Base-by-base conservation (phyloP, 53 echinoderm and acorn worm genomes). In the Arbacia lixula region DNA sequence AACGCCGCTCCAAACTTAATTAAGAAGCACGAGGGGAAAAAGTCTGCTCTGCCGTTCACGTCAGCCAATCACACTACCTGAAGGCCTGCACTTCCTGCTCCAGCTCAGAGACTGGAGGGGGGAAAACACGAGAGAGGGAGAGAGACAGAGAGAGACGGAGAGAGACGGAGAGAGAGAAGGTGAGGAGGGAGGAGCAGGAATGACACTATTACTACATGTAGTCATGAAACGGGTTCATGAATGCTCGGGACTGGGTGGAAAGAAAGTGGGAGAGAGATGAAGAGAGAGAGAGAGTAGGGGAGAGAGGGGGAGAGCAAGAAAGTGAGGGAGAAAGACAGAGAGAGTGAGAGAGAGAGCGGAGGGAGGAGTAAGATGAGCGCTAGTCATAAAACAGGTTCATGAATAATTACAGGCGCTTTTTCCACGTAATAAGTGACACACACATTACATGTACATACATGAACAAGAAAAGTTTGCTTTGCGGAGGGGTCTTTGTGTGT, bases 61-160 rank as follows among this genome's bases (percentile, higher is more conserved):
- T 37, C 58, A 58, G 77, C 77, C 77, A 77, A 77, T 77, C 77
- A 77, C 55, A 30, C 77, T 57, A 77, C 77, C 77, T 77, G 56
- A 77, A 77, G 58, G 24, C 58, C 37, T 37, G 39, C 58, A 77
- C 77, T 77, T 77, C 77, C 77, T 77, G 77, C 39, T 37, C 22
- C 10, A 12, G n/a, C 10, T 36, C 56, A 58, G 33, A 24, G 58
- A 58, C 25, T 21, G 19, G 58, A 35, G 25, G 40, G 27, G 36
- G 32, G 17, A 51, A 57, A 57, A 30, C 50, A 21, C 5, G 41
- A 34, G 29, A 64, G 28, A 30, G 12, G 17, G 64, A 32, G 34
- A 51, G 28, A 33, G 43, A 53, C 16, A 52, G 51, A 40, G 58
- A 57, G 58, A 57, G 58, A 57, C n/a, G n/a, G n/a, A n/a, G n/a